phyloP scores from a whole-genome alignment of 2,797 vertebrate species.

The Graptemys geographica region DNA sequence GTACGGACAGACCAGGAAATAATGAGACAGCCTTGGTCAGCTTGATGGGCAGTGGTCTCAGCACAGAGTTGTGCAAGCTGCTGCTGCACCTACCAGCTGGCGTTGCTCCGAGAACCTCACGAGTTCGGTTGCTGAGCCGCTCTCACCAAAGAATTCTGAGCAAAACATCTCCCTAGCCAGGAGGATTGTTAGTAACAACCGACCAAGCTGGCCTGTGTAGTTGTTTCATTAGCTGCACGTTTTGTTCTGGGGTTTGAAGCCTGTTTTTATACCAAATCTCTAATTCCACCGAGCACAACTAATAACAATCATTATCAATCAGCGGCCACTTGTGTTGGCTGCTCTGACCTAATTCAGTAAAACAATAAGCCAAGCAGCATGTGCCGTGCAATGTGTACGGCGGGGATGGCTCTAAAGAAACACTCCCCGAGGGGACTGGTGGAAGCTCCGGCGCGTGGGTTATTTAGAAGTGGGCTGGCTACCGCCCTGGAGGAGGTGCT shows the following conservation, averaged over 20 bases:
- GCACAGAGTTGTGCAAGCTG: fast-evolving
- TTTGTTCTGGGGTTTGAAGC: neutral
- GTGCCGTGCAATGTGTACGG: neutral
- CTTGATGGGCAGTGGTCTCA: neutral
- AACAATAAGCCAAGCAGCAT: neutral
- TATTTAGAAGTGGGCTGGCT: neutral
- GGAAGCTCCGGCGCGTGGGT: neutral
- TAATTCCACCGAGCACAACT: neutral
- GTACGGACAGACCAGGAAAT: neutral
- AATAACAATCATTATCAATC: neutral
- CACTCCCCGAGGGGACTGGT: neutral
- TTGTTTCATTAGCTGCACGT: neutral
- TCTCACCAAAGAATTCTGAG: neutral
- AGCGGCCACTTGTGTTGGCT: neutral
- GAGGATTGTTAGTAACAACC: neutral
- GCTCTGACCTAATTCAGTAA: neutral
- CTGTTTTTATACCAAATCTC: neutral
- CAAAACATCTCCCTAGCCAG: neutral
- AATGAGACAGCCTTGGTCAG: neutral
- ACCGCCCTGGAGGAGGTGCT: neutral
- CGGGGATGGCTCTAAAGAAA: fast-evolving
- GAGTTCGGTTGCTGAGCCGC: neutral
- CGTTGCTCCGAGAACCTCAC: neutral
- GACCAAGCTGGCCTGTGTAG: neutral
- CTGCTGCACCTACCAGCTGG: neutral